A percentile compares a stretch with the other conserved stretches of the same genome.
Conservation (phyloP, 2,113 vertebrate species). For the Sula dactylatra region DNA sequence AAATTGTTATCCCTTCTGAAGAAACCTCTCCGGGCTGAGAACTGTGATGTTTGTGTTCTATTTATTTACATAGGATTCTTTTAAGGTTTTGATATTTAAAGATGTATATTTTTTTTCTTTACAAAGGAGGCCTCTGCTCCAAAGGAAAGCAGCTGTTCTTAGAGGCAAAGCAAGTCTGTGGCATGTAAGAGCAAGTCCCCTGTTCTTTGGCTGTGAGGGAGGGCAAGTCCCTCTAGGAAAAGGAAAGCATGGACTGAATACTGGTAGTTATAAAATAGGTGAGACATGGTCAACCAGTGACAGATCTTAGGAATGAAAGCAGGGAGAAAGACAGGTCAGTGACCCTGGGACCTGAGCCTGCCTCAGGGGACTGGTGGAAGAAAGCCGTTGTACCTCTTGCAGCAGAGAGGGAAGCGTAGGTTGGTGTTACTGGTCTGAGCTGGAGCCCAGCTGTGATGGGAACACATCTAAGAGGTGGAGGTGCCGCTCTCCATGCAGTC, state of each 20-base stretch:
- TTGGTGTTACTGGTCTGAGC: background rate
- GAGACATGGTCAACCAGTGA: background rate
- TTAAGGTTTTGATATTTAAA: background rate
- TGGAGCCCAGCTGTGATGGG: background rate
- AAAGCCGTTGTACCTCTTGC: background rate
- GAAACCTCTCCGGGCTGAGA: background rate
- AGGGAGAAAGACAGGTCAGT: background rate
- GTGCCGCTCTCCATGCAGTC: background rate
- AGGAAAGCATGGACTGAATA: background rate
- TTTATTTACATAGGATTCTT: slow-evolving; percentile 49
- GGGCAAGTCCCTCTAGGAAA: background rate
- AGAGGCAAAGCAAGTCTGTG: slow-evolving; percentile 32
- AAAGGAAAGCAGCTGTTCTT: background rate
- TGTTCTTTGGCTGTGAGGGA: background rate
- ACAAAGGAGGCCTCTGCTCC: background rate
- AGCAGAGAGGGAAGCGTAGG: background rate
- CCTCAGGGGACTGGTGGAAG: background rate
- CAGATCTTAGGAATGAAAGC: background rate
- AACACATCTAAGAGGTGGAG: background rate
- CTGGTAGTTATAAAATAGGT: background rate
- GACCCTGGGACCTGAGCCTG: background rate
- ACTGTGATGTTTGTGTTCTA: slow-evolving; percentile 2
- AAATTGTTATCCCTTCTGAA: background rate
- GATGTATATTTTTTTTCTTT: background rate
- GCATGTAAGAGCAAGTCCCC: slow-evolving; percentile 10